Conservation (phyloP, 2,888 invertebrate species). For the Dryococelus australis region DNA sequence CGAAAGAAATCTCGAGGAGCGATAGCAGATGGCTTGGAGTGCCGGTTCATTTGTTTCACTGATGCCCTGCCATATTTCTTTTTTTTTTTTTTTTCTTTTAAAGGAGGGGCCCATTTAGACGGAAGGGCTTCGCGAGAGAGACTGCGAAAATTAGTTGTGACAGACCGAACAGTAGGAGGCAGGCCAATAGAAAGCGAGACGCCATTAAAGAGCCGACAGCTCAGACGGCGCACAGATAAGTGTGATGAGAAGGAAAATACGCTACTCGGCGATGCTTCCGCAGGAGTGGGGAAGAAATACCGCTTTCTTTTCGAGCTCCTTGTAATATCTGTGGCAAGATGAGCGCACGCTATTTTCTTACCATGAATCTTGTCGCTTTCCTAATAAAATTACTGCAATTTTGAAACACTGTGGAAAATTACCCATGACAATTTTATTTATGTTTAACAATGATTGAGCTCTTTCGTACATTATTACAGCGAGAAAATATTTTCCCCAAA, state of each 20-base stretch:
- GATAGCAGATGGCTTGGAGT: neutral
- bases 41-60: neutral
- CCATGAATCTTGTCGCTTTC: no score
- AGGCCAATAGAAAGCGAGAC: constrained; percentile 2
- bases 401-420: no score
- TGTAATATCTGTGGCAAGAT: neutral
- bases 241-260: neutral
- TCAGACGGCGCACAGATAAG: neutral
- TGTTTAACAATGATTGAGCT: no score
- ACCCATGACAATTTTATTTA: no score
- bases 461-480: no score
- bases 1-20: neutral
- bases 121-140: neutral
- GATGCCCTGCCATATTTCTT: neutral
- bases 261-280: neutral
- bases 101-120: neutral
- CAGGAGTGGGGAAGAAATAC: neutral
- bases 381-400: no score
- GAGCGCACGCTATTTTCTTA: no score
- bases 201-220: neutral
- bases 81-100: neutral
- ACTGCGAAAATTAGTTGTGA: constrained; percentile 2
- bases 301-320: neutral
- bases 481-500: no score
- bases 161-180: neutral